Base-by-base conservation (phyloP, 1,140 invertebrate genomes). In the Cydia amplana region DNA sequence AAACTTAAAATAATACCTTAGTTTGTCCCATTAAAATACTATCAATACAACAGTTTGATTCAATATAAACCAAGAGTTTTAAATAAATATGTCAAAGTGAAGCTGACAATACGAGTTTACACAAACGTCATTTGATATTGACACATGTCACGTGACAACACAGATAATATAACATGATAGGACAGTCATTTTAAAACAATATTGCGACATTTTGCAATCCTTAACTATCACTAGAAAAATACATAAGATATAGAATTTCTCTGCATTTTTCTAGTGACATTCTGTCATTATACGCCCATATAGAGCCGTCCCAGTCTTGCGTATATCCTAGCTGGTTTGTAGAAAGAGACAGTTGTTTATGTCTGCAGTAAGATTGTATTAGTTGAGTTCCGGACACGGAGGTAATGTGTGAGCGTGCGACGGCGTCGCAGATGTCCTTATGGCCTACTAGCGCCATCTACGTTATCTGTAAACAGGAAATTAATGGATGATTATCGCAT, bases 391-490 rank as follows among this genome's bases (percentile, higher is more conserved):
- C 20, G 65, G 28, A 70, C 65, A 18, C 32, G 28, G 65, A 70
- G 65, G 65, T 18, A n/a, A 10, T 6, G 65, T 36, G 65, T 36
- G 28, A 60, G 65, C 65, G 28, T 6, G 64, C 25, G 64, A 55
- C 51, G 64, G 1, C 1, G 20, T 64, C 63, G 64, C 64, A n/a
- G 64, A 36, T 70, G 65, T 70, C 28, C 65, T 70, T 67, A 67
- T 32, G 14, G 10, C 65, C 65, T 70, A 70, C n/a, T 36, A 6
- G n/a, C 65, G 16, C 65, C 28, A 40, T 25, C 40, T 36, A 40
- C 67, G 75, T 81, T 84, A 82, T 80, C 82, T 83, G 82, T 67
- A 79, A 77, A 73, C 14, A 75, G 36, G 28, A 32, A 25, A 51
- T 4, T 3, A 60, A 0, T 23, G 7, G 55, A 9, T 23, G 9